Conservation (phyloP, 2,888 invertebrate species). For the Eurytoma californica region DNA sequence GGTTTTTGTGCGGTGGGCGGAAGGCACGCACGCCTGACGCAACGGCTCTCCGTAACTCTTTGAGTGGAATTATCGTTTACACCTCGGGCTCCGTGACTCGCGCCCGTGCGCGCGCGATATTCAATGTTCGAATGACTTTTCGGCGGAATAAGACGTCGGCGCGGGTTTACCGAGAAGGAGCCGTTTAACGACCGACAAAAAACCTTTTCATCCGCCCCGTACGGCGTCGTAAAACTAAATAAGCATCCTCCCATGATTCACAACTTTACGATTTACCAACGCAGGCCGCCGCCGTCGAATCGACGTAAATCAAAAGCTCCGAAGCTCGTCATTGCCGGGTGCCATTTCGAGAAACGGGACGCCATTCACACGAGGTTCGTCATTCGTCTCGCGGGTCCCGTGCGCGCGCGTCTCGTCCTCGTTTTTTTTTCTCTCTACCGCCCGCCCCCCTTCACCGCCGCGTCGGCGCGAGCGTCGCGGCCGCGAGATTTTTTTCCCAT, state of each 20-base stretch:
- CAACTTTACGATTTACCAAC: too few relatives aligned
- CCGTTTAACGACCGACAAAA: too few relatives aligned
- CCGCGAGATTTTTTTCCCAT: conserved; percentile 2
- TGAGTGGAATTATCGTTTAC: too few relatives aligned
- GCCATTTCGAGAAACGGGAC: conserved; percentile 3
- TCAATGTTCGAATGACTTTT: too few relatives aligned
- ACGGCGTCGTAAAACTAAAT: conserved; percentile 10
- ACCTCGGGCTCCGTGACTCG: too few relatives aligned
- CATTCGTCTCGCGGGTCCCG: neutral
- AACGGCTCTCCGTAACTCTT: too few relatives aligned
- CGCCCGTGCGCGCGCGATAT: too few relatives aligned
- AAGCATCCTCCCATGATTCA: neutral
- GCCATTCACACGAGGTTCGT: conserved; percentile 31
- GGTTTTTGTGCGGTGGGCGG: too few relatives aligned
- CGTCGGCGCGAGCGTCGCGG: conserved; percentile 3
- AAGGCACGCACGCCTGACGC: too few relatives aligned
- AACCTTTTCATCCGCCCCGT: neutral
- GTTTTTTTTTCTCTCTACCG: neutral
- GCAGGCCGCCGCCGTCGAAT: conserved; percentile 4
- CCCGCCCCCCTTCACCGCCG: neutral
- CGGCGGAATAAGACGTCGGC: too few relatives aligned
- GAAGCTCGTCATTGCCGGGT: conserved; percentile 4
- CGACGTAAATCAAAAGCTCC: conserved; percentile 33
- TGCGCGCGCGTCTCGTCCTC: neutral
- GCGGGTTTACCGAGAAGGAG: too few relatives aligned